Evolutionary conservation across 2,888 invertebrate genomes (phyloP), one percentile per base, ranked within the genome.

Genomic region (Brachylomia viminalis): DNA sequence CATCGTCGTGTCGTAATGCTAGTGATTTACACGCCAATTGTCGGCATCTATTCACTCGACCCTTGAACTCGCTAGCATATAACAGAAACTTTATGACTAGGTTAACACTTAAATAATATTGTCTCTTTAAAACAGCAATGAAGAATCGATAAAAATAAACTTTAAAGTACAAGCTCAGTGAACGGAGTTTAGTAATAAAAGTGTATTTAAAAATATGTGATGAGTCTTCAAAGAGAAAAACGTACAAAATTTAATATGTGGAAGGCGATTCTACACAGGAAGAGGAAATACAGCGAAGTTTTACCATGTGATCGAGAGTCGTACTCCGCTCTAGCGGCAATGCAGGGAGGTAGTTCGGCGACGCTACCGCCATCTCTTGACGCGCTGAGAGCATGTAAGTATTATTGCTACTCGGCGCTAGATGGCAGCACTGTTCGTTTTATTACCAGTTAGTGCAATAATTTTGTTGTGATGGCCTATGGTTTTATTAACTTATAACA

Each of bases 361-460:
- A 96, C 96, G 61, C 91, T 96, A 90, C 96, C 96, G 94, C 96
- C 96, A 93, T 96, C 96, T 92, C 94, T 96, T 72, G 96, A 96
- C 88, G 96, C 96, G 38, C 91, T 96, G 47, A 94, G 96, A 89
- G 96, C 96, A 93, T 96, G 96, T 96, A 92, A 96, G 96, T 96
- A 93, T 88, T 92, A 67, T 62, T 30, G 88, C 96, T 95, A 95
- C 90, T 95, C 91, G 87, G 78, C 91, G 86, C 85, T 92, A 95
- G 96, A 89, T 94, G 94, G 91, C 95, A 84, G 65, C 59, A 84
- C 77, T n/a, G 23, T 58, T 65, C 47, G 17, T 47, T 62, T 64
- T 33, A 54, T 30, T 38, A 1, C 11, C 20, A n/a, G 33, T 47
- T 42, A 15, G 15, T 13, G n/a, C 15, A 23, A 47, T 59, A 13